Evolutionary conservation across 1,140 invertebrate species (phyloP), one percentile per base, ranked within the genome.

Genomic region (Tetraneura akinire): DNA sequence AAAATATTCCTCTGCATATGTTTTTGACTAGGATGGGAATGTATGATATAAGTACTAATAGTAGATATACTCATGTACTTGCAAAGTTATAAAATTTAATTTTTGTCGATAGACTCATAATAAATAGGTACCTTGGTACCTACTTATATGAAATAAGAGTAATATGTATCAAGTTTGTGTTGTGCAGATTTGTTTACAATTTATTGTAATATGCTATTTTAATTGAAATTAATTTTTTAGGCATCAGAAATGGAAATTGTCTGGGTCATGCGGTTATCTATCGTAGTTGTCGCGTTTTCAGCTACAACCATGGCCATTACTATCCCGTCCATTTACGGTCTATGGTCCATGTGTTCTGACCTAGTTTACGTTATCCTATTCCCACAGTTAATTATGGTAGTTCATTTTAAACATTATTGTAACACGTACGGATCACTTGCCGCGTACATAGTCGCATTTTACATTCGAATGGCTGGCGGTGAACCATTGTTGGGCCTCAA

Each of bases 271-370:
- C 89, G 96, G 83, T 89, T 91, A 0, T 91, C 93, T 62, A 98
- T 99, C 82, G 89, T 97, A 80, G 90, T 96, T n/a, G 96, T 98
- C 64, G 97, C 97, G 8, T 88, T 94, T 49, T 86, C 98, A 73
- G 93, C 96, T 57, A 98, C 96, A 9, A 89, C 95, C 64, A 98
- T 99, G 95, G 97, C 96, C 1, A 89, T 99, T 70, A 96, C 94
- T 55, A 97, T 99, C 83, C 93, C 95, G 80, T 97, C 96, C 71
- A 98, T 99, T 84, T 99, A 99, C 86, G 96, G 95, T 6, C 88
- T 99, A 18, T 99, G 97, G 97, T 94, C 93, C 76, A 93, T 99
- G 89, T 98, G 97, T 87, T 98, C 96, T 16, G 97, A 99, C 87
- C 87, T 98, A 83, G 96, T 98, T 51, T 99, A 98, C 88, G 96